phyloP scores from a whole-genome alignment of 2,888 invertebrate genomes.

The Augochlorella aurata region DNA sequence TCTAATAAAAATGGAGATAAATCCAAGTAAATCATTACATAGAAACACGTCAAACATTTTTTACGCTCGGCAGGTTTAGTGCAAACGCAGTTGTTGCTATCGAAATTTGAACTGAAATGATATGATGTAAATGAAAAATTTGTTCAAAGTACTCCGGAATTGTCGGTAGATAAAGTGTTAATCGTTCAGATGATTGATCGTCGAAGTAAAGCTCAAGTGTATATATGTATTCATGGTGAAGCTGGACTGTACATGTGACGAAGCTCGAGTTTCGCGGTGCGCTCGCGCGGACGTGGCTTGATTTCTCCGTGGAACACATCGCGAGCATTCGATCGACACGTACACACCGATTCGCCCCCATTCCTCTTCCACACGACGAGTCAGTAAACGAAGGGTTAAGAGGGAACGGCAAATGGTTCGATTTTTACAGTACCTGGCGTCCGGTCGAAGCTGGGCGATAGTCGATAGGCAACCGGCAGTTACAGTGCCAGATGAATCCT shows the following conservation, averaged over 20 bases:
- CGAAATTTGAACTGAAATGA: too few relatives aligned
- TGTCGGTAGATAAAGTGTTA: neutral
- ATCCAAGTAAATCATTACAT: too few relatives aligned
- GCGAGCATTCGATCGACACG: constrained; percentile 14
- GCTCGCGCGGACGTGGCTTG: constrained; percentile 10
- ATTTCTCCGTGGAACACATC: constrained; percentile 1
- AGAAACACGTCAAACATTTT: too few relatives aligned
- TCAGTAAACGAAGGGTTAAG: constrained; percentile 68
- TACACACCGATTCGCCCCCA: constrained; percentile 14
- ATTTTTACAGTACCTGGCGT: constrained; percentile 80
- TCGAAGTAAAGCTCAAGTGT: neutral
- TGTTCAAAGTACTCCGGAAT: too few relatives aligned
- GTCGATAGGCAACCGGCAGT: constrained; percentile 79
- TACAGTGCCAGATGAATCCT: constrained; percentile 78
- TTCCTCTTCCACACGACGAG: constrained; percentile 13
- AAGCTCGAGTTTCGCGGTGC: neutral
- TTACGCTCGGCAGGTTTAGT: too few relatives aligned
- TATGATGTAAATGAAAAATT: too few relatives aligned
- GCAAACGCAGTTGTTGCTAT: too few relatives aligned
- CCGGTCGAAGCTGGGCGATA: constrained; percentile 81
- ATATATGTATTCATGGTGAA: neutral
- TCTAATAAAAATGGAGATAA: too few relatives aligned
- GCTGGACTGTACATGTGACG: neutral
- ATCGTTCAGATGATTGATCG: neutral
- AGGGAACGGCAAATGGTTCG: constrained; percentile 72